Evolutionary conservation across 2,797 vertebrate genomes (phyloP).

Genomic region (Falco concolor): DNA sequence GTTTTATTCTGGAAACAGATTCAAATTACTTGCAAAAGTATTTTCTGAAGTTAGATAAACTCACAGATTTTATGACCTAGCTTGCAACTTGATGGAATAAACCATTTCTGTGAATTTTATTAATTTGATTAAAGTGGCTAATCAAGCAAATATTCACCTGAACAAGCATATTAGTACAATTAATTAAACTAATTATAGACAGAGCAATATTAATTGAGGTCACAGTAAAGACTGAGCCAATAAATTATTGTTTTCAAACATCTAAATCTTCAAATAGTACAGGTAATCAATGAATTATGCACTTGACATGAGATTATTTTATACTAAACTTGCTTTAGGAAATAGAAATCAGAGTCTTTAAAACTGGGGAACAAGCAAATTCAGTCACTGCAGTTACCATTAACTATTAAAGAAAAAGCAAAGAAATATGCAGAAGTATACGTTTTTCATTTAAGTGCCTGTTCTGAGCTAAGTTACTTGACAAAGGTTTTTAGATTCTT

Average conservation of each 20-base stretch:
- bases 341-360: neutral
- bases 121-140: neutral
- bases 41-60: neutral
- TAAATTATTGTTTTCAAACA: neutral
- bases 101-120: neutral
- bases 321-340: neutral
- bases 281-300: neutral
- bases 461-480: neutral
- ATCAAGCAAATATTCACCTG: neutral
- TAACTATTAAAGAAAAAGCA: neutral
- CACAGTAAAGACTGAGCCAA: neutral
- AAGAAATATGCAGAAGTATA: neutral
- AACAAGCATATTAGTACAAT: neutral
- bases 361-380: neutral
- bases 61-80: neutral
- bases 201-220: neutral
- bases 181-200: neutral
- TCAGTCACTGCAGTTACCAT: neutral
- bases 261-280: neutral
- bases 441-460: neutral
- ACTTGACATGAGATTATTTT: neutral
- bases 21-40: neutral
- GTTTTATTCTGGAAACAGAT: neutral
- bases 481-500: neutral
- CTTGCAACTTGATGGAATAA: neutral